Evolutionary conservation across 2,797 vertebrate species (phyloP).

Genomic region (Labroides dimidiatus): DNA sequence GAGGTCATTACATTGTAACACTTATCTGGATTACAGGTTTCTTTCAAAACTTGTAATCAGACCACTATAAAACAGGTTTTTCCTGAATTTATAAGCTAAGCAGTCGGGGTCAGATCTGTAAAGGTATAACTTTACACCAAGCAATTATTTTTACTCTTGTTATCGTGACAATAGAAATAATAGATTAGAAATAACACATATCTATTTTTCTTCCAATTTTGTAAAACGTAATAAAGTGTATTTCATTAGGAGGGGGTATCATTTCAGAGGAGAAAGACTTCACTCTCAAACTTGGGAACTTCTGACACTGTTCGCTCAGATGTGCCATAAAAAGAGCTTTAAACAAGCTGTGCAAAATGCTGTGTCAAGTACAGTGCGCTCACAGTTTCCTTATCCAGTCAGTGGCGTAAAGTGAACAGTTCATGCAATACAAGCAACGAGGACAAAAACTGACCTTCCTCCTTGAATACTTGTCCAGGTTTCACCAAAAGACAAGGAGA

Average conservation of each 20-base stretch:
- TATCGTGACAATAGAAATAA: not conserved
- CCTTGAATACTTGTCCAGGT: not conserved
- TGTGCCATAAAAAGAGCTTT: not conserved
- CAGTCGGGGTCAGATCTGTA: conserved; percentile 21
- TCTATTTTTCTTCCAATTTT: not conserved
- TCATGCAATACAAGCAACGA: not conserved
- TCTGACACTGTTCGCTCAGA: not conserved
- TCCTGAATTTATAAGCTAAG: conserved; percentile 27
- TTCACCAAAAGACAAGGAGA: not conserved
- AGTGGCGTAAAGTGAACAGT: conserved; percentile 20
- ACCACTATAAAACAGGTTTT: conserved; percentile 42
- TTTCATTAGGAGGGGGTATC: not conserved
- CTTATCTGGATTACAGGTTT: conserved; percentile 2
- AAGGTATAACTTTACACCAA: not conserved
- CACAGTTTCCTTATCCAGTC: conserved; percentile 49
- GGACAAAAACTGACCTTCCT: not conserved
- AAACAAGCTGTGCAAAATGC: not conserved
- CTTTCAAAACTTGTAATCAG: conserved; percentile 6
- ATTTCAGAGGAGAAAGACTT: not conserved
- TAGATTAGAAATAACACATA: not conserved
- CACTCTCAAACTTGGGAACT: not conserved
- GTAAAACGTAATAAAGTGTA: not conserved
- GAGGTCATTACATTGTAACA: not conserved
- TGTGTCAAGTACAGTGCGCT: not conserved
- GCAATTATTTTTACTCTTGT: not conserved